Base-by-base conservation (phyloP, 1,140 invertebrate species). In the Drosophila pachea region DNA sequence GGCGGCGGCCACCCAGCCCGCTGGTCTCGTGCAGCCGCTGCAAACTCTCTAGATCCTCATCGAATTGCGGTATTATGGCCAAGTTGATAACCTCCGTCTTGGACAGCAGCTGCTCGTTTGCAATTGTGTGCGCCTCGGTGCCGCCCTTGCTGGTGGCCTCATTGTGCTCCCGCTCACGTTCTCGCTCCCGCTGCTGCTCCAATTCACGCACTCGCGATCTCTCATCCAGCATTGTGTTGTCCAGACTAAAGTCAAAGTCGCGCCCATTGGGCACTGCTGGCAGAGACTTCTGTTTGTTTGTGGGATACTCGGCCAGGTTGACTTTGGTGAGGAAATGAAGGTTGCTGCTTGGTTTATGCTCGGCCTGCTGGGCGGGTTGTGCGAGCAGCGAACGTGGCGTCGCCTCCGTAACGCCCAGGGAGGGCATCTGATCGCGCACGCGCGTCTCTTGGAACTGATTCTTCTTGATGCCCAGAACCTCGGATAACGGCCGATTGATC, bases 371-470 rank as follows among this genome's bases (percentile, higher is more conserved):
- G 12, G 42, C 35, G 7, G 43, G 33, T 38, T 66, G 59, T 3
- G 75, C 60, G 12, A 79, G 33, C 52, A 73, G 63, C 0, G 70
- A 69, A 4, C 73, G 74, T 0, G 77, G 77, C 6, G 81, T 76
- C 0, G 82, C 74, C 16, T 84, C 74, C 0, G 61, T 65, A 5
- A 8, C 68, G 0, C 42, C 72, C 50, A 78, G 16, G 8, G 68
- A 64, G 40, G 75, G 73, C 54, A 84, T 4, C n/a, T 83, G 67
- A 48, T 78, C 68, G 4, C 74, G 74, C 58, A 89, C 83, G 0
- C 88, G 78, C 12, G 89, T 89, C 72, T 89, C 87, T 54, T 88
- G 89, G 59, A 89, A 89, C 65, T 89, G 88, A 62, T 89, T 89
- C 69, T 89, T 89, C 52, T 89, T 89, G 35, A 89, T 89, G 53